These are phyloP conservation scores for Pristionchus mayeri DNA, from an alignment of 2,888 invertebrate species.

Conservation along the genomic window DNA sequence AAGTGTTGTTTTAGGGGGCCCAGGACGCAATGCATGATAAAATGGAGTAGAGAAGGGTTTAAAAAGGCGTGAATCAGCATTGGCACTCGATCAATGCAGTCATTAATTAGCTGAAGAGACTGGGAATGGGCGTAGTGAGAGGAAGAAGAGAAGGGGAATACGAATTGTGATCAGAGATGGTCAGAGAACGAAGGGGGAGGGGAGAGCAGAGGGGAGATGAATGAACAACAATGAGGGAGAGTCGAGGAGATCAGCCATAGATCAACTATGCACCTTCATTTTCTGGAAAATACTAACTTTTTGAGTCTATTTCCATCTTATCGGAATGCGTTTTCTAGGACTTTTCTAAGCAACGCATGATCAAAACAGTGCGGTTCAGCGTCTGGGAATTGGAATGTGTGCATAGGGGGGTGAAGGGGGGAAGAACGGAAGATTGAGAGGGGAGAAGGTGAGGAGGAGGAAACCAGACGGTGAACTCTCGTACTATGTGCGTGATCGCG, in stretches of 20 bases:
- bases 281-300: neutral
- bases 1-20: no score
- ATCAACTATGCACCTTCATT: neutral
- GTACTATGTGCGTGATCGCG: constrained; percentile 29
- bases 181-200: constrained; percentile 38
- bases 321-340: neutral
- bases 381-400: constrained; percentile 31
- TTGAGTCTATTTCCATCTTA: neutral
- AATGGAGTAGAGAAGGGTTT: neutral
- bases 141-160: neutral
- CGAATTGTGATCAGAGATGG: constrained; percentile 25
- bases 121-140: neutral
- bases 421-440: constrained; percentile 15
- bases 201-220: neutral
- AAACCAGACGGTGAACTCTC: constrained; percentile 32
- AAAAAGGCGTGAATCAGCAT: neutral
- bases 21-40: no score
- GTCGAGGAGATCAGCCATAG: constrained; percentile 3
- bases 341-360: neutral
- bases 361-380: neutral
- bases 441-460: constrained; percentile 10
- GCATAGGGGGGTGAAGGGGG: neutral
- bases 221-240: neutral
- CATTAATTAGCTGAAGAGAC: constrained; percentile 31
- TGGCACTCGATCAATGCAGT: constrained; percentile 19